Percentiles rank a stretch among this genome's conserved stretches.
Conservation (phyloP, 2,888 invertebrate genomes). For the Erannis defoliaria region DNA sequence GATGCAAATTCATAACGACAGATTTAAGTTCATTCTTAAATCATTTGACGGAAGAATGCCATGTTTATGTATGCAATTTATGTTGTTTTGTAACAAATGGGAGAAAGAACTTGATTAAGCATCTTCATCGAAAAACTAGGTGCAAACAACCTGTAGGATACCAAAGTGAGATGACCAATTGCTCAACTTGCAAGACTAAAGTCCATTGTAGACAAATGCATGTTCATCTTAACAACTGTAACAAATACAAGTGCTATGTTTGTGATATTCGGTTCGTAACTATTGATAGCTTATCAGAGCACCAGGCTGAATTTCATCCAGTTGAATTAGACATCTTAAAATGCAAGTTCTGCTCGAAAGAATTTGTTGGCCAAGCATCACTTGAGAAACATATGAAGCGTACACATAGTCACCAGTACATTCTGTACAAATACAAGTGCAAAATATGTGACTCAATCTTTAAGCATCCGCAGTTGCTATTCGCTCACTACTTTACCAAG, state of each 20-base stretch:
- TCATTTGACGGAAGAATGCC: slow-evolving; percentile 61
- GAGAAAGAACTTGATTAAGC: slow-evolving; percentile 49
- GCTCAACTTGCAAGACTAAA: slow-evolving; percentile 54
- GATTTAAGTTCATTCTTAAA: slow-evolving; percentile 51
- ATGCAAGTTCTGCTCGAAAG: slow-evolving; percentile 67
- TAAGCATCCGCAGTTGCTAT: slow-evolving; percentile 72
- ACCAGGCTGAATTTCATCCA: slow-evolving; percentile 61
- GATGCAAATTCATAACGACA: slow-evolving; percentile 50
- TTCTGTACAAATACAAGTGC: slow-evolving; percentile 74
- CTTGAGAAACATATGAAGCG: slow-evolving; percentile 67
- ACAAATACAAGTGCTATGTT: slow-evolving; percentile 57
- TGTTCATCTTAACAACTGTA: slow-evolving; percentile 57
- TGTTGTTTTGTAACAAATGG: slow-evolving; percentile 58
- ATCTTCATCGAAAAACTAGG: slow-evolving; percentile 42
- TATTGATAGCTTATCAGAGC: slow-evolving; percentile 58
- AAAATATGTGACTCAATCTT: slow-evolving; percentile 62
- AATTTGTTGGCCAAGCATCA: slow-evolving; percentile 60
- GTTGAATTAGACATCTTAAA: slow-evolving; percentile 52
- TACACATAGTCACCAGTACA: slow-evolving; percentile 56
- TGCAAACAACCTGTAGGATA: slow-evolving; percentile 27
- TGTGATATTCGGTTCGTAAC: slow-evolving; percentile 60
- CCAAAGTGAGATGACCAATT: slow-evolving; percentile 34
- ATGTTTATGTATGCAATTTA: slow-evolving; percentile 52
- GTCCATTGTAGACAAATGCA: slow-evolving; percentile 35
- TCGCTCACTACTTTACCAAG: slow-evolving; percentile 66